Evolutionary conservation across 2,113 vertebrate species (phyloP).

Genomic region (Rhipidura dahli): DNA sequence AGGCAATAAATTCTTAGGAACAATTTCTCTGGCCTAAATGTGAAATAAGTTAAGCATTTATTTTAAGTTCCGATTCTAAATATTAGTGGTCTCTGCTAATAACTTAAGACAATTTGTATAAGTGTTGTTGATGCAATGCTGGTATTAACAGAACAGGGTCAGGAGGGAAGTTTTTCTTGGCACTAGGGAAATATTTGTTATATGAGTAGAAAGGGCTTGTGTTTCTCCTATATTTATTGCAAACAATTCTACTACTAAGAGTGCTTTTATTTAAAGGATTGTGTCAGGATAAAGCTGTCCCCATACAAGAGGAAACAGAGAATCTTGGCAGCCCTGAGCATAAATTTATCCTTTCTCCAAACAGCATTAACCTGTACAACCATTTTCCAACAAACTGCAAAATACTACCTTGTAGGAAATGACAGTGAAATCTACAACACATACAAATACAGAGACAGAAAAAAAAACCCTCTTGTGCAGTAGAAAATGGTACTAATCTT

Average conservation of each 20-base stretch:
- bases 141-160: neutral
- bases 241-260: neutral
- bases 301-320: neutral
- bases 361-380: neutral
- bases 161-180: neutral
- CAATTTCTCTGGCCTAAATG: neutral
- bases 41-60: neutral
- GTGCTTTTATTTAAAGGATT: neutral
- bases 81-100: neutral
- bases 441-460: neutral
- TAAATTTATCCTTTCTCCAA: neutral
- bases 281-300: neutral
- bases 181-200: neutral
- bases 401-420: neutral
- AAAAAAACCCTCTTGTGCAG: neutral
- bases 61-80: neutral
- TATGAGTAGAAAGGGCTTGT: neutral
- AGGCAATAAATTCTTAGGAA: neutral
- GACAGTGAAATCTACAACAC: neutral
- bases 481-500: neutral
- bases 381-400: neutral
- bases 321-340: neutral
- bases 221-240: neutral
- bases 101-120: neutral
- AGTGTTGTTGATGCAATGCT: neutral